Conservation (phyloP, 92 coral and sea anemone genomes). For the Metridium senile region DNA sequence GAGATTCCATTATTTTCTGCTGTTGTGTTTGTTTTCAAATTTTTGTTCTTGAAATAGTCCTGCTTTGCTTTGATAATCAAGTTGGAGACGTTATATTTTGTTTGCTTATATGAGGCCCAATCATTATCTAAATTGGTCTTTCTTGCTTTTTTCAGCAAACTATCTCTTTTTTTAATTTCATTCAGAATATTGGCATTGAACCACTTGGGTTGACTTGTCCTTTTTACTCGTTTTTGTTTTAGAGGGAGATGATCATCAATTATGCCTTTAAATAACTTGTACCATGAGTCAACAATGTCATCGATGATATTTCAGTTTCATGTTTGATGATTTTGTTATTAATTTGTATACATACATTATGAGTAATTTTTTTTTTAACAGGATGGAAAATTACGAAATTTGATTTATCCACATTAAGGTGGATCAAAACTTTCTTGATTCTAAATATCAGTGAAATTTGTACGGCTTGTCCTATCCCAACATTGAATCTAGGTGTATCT, state of each 20-base stretch:
- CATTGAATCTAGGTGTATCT: no score
- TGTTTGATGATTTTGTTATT: no score
- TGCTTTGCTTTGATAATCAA: slow-evolving; percentile 45
- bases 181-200: background rate
- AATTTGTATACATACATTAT: no score
- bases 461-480: no score
- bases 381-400: no score
- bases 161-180: slow-evolving; percentile 24
- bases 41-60: slow-evolving; percentile 18
- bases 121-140: slow-evolving; percentile 15
- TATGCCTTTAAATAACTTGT: slow-evolving; percentile 35
- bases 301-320: no score
- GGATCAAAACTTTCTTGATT: no score
- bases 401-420: no score
- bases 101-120: slow-evolving; percentile 14
- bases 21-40: slow-evolving; percentile 33
- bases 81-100: slow-evolving; percentile 21
- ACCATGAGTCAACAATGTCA: slow-evolving; percentile 31
- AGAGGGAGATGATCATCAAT: slow-evolving; percentile 32
- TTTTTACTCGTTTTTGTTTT: slow-evolving; percentile 33
- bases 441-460: no score
- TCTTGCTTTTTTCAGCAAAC: slow-evolving; percentile 33
- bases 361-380: no score
- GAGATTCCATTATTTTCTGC: slow-evolving; percentile 43
- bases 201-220: slow-evolving; percentile 19